Evolutionary conservation across 2,113 vertebrate species (phyloP).

Genomic region (Gymnarchus niloticus): DNA sequence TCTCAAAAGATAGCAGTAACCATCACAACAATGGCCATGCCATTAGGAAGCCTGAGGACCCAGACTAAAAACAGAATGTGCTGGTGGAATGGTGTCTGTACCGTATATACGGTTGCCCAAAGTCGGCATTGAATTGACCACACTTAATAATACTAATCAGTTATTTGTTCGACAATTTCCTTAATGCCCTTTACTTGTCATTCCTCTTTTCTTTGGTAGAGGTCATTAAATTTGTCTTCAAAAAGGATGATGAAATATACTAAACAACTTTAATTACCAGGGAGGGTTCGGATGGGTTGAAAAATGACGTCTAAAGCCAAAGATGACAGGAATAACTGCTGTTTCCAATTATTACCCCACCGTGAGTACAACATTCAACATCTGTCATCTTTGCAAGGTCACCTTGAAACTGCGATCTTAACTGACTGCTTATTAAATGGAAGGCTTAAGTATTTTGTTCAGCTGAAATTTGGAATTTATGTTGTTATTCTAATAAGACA

Average conservation of each 20-base stretch:
- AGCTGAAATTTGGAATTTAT: neutral
- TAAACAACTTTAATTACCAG: neutral
- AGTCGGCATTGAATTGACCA: neutral
- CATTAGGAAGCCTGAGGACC: neutral
- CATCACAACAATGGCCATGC: neutral
- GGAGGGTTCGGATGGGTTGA: neutral
- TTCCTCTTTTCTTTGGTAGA: neutral
- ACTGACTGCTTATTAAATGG: neutral
- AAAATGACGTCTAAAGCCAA: neutral
- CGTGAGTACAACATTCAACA: neutral
- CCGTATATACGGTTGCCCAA: neutral
- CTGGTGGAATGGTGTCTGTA: neutral
- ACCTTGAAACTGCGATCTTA: neutral
- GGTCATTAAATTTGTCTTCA: neutral
- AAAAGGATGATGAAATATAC: neutral
- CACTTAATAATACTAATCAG: neutral
- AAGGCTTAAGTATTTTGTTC: neutral
- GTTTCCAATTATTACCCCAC: slow-evolving; percentile 12
- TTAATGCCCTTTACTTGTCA: neutral
- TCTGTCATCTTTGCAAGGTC: neutral
- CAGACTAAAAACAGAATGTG: neutral
- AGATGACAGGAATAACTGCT: slow-evolving; percentile 4
- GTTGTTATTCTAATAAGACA: no score
- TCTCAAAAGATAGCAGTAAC: neutral
- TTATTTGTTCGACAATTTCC: neutral